Conservation (phyloP, 2,797 vertebrate genomes). For the Gorsachius magnificus region DNA sequence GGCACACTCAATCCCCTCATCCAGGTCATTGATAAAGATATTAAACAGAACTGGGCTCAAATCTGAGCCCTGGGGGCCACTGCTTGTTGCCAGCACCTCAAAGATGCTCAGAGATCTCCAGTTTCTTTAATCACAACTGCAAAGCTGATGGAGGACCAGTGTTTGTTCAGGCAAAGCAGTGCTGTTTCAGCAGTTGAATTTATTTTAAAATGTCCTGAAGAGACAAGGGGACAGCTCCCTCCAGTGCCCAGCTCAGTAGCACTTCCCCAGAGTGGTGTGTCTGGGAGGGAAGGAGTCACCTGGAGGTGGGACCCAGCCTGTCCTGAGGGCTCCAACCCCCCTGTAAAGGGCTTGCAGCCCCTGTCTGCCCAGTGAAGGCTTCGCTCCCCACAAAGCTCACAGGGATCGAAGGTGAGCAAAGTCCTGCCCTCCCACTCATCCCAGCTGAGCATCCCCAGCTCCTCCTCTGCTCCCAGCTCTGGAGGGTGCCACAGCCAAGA, state of each 20-base stretch:
- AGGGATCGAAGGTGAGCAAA: fast-evolving
- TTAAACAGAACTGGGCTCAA: too few species aligned
- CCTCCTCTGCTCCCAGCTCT: neutral
- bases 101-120: neutral
- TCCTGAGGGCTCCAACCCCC: neutral
- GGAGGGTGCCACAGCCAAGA: neutral
- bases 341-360: neutral
- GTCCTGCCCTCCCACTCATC: neutral
- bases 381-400: neutral
- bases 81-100: too few species aligned
- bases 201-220: neutral
- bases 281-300: neutral
- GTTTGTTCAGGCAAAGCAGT: neutral
- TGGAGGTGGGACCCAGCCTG: neutral
- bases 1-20: too few species aligned
- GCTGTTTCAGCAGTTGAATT: neutral
- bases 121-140: neutral
- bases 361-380: neutral
- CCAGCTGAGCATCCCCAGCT: neutral
- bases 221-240: neutral
- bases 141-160: neutral
- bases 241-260: neutral
- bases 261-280: neutral
- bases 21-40: too few species aligned
- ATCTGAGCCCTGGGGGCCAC: too few species aligned